Conservation (phyloP, 92 coral and sea anemone species). For the Epizoanthus scotinus region DNA sequence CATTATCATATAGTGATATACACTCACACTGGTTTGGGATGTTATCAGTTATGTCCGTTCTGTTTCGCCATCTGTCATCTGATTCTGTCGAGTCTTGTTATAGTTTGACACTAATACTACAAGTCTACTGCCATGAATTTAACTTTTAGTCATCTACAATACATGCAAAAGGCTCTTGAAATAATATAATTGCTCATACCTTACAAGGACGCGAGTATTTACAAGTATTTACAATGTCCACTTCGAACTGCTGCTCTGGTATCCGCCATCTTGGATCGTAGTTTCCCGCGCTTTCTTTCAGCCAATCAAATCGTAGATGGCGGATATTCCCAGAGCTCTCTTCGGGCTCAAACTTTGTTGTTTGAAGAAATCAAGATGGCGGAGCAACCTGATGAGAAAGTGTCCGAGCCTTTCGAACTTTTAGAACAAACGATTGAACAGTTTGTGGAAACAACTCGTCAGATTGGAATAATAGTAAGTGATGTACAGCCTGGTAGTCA, state of each 20-base stretch:
- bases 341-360: background rate
- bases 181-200: background rate
- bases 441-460: slow-evolving; percentile 95
- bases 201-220: too few relatives aligned
- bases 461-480: slow-evolving; percentile 98
- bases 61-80: too few relatives aligned
- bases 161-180: background rate
- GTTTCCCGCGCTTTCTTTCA: slow-evolving; percentile 36
- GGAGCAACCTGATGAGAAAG: slow-evolving; percentile 64
- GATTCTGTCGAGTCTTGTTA: too few relatives aligned
- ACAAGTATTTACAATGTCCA: too few relatives aligned
- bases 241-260: background rate
- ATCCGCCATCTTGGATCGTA: slow-evolving; percentile 33
- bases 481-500: slow-evolving; percentile 99
- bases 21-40: too few relatives aligned
- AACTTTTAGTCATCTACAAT: background rate
- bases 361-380: slow-evolving; percentile 59
- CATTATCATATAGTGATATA: too few relatives aligned
- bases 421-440: slow-evolving; percentile 98
- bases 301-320: slow-evolving; percentile 13
- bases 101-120: too few relatives aligned
- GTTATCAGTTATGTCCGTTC: too few relatives aligned
- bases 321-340: slow-evolving; percentile 21
- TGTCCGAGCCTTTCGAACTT: slow-evolving; percentile 85
- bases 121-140: slow-evolving; percentile 16